A percentile compares a stretch with the other conserved stretches of the same genome.
These are phyloP conservation scores for Aleadryas rufinucha DNA, from an alignment of 2,113 vertebrate genomes.

Conservation along the genomic window DNA sequence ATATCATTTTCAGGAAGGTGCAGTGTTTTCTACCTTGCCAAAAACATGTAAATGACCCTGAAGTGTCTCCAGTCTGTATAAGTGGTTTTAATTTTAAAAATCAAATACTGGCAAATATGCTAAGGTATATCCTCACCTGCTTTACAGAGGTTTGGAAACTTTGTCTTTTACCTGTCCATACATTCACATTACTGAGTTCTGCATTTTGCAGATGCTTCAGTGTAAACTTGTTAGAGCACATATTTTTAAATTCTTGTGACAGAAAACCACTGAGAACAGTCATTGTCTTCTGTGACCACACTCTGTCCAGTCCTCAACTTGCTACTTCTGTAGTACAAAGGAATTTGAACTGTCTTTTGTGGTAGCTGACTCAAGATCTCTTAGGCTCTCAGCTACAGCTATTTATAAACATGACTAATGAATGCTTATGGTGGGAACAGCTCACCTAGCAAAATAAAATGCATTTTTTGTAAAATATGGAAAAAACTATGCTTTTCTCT, in stretches of 20 bases:
- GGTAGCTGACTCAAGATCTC: slow-evolving; percentile 18
- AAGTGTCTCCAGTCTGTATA: not conserved
- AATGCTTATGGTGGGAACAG: not conserved
- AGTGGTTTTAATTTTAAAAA: not conserved
- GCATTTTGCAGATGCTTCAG: not conserved
- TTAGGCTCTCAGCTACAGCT: not conserved
- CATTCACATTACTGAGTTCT: not conserved
- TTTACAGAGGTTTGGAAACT: not conserved
- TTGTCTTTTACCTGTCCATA: not conserved
- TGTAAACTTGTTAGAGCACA: not conserved
- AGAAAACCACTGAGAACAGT: not conserved
- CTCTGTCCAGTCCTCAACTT: not conserved
- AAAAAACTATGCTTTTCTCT: not conserved
- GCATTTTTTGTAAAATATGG: not conserved
- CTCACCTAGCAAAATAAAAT: not conserved
- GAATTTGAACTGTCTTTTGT: not conserved
- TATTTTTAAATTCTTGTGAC: not conserved
- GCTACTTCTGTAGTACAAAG: not conserved
- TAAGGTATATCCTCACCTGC: not conserved
- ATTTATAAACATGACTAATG: slow-evolving; percentile 7
- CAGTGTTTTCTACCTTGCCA: not conserved
- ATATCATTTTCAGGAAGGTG: not conserved
- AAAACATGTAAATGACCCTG: not conserved
- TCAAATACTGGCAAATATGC: not conserved
- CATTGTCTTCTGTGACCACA: not conserved